Evolutionary conservation across 1,140 invertebrate genomes (phyloP).

Genomic region (Drosophila pachea): DNA sequence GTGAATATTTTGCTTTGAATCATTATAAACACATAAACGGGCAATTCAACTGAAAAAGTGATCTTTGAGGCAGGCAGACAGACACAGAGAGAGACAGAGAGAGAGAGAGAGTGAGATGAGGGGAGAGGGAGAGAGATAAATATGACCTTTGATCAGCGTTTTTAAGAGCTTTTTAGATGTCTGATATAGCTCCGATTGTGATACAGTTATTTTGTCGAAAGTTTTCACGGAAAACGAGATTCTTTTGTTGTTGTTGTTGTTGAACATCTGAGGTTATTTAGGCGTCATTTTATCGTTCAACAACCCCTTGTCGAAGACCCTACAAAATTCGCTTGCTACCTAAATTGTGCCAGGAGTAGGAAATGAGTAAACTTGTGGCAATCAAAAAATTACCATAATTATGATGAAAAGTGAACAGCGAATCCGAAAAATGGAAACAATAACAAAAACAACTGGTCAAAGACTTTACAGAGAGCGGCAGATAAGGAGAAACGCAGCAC

Average conservation of each 20-base stretch:
- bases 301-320: conserved; percentile 17
- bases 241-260: too few species aligned
- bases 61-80: too few species aligned
- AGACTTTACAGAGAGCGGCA: conserved; percentile 8
- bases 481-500: neutral
- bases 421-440: conserved; percentile 29
- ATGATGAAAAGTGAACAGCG: conserved; percentile 52
- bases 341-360: conserved; percentile 14
- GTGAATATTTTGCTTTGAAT: neutral
- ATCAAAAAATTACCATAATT: conserved; percentile 64
- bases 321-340: conserved; percentile 7
- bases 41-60: too few species aligned
- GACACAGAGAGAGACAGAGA: too few species aligned
- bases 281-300: conserved; percentile 31
- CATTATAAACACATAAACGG: too few species aligned
- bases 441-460: conserved; percentile 28
- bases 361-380: conserved; percentile 54
- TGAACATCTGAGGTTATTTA: neutral
- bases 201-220: neutral
- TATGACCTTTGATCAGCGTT: too few species aligned
- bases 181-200: too few species aligned
- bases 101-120: too few species aligned
- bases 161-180: too few species aligned
- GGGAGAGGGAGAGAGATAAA: too few species aligned
- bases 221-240: neutral